Percentiles rank a stretch among this genome's conserved stretches.
Evolutionary conservation across 1,140 invertebrate genomes (phyloP).

Genomic region (Hylaeus volcanicus): DNA sequence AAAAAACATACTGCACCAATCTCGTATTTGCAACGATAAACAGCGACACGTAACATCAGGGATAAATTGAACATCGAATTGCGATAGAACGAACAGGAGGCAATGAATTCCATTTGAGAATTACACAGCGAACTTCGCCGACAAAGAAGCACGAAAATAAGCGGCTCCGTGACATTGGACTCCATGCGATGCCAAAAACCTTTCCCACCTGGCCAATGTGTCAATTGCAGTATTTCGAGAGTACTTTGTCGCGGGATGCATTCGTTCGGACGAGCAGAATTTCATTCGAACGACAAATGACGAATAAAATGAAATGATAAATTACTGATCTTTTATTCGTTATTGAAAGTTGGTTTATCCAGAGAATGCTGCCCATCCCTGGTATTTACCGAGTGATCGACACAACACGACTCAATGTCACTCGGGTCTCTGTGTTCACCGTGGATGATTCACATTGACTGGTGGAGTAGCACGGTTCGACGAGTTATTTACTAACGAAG

Average conservation of each 20-base stretch:
- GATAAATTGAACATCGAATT: background rate
- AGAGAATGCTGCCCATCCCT: no score
- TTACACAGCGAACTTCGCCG: no score
- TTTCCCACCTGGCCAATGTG: background rate
- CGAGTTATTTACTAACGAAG: constrained; percentile 33
- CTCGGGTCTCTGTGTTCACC: background rate
- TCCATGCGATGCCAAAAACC: constrained; percentile 26
- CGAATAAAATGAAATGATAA: no score
- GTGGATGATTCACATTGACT: constrained; percentile 32
- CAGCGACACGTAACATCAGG: background rate
- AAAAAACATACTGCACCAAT: background rate
- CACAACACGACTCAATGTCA: constrained; percentile 16
- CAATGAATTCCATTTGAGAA: background rate
- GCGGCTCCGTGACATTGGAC: constrained; percentile 21
- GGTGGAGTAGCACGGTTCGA: constrained; percentile 1
- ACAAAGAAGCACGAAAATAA: constrained; percentile 32
- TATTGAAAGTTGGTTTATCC: no score
- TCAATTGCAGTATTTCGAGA: background rate
- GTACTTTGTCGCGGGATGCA: background rate
- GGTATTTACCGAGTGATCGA: background rate
- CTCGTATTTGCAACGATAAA: background rate
- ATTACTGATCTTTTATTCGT: no score
- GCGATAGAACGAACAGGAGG: background rate
- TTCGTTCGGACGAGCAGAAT: no score
- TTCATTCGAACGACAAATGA: no score